These are phyloP conservation scores for Cecropterus lyciades DNA, from an alignment of 1,140 invertebrate genomes.

Conservation along the genomic window DNA sequence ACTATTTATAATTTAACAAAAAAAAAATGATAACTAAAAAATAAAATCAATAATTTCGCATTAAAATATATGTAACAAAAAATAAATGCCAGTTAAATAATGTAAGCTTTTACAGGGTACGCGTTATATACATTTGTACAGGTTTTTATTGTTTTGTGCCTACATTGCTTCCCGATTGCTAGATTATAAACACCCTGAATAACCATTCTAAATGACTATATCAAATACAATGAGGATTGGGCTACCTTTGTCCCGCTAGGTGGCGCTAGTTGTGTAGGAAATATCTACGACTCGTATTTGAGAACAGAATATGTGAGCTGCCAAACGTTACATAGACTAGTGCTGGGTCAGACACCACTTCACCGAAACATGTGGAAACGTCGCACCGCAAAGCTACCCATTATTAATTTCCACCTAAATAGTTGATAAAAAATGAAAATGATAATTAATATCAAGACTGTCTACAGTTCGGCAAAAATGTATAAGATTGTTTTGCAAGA, in stretches of 20 bases:
- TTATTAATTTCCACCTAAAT: too few species aligned
- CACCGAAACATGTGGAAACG: too few species aligned
- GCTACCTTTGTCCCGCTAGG: background rate
- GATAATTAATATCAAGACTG: too few species aligned
- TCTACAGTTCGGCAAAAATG: too few species aligned
- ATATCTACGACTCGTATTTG: background rate
- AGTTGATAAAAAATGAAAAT: too few species aligned
- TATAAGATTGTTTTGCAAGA: too few species aligned
- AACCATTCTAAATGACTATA: constrained; percentile 38
- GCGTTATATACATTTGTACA: constrained; percentile 75
- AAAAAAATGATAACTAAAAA: constrained; percentile 43
- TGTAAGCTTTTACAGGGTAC: constrained; percentile 52
- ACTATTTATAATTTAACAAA: constrained; percentile 73
- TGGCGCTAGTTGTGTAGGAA: background rate
- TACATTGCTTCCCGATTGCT: constrained; percentile 28
- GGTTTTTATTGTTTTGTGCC: constrained; percentile 42
- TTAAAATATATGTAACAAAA: constrained; percentile 39
- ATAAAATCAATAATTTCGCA: constrained; percentile 40
- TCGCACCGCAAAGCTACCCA: too few species aligned
- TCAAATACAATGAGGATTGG: constrained; percentile 12
- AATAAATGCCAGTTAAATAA: constrained; percentile 60
- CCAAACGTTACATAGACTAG: too few species aligned
- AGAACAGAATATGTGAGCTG: background rate
- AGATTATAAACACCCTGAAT: constrained; percentile 40
- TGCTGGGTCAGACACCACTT: too few species aligned